Evolutionary conservation across 2,797 vertebrate species (phyloP), one percentile per base, ranked within the genome.

Genomic region (Delichon dasypus): DNA sequence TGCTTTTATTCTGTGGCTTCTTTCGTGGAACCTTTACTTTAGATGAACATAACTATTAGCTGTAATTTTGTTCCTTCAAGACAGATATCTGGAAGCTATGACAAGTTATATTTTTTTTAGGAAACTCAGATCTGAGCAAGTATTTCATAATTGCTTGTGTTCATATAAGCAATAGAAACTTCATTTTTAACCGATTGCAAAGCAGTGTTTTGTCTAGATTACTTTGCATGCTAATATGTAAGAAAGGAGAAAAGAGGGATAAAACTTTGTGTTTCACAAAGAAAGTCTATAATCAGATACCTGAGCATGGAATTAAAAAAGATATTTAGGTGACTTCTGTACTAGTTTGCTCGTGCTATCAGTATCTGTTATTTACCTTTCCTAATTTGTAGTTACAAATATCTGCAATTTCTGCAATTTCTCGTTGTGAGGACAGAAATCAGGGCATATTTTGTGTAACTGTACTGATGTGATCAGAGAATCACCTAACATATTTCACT

Each of bases 161-260:
- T 34, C 9, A 7, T 57, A 9, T 12, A 55, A 60, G 40, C 23
- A 58, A 10, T 8, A 30, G 26, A 73, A 70, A 57, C 5, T 10
- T n/a, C 10, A 5, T 40, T 86, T 68, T 75, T 40, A 61, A 50
- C 9, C 5, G 36, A 4, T 20, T 87, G 13, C 34, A 75, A 61
- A 40, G 5, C 29, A 76, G 1, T 34, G 32, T 4, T 80, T 20
- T 83, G 79, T 42, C 42, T 58, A 11, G 13, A 9, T 2, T 40
- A 1, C 2, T 71, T 57, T 26, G 1, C 42, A 5, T 42, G 14
- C 4, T 19, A 32, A 16, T 36, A 7, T 10, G 3, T 16, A 57
- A 64, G 8, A 76, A 72, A 62, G 50, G 27, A 72, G 26, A 89
- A 76, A 67, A 73, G 26, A 32, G 8, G 4, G 5, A 19, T 38